Evolutionary conservation across 2,888 invertebrate species (phyloP).

Genomic region (Odontocerum albicorne): DNA sequence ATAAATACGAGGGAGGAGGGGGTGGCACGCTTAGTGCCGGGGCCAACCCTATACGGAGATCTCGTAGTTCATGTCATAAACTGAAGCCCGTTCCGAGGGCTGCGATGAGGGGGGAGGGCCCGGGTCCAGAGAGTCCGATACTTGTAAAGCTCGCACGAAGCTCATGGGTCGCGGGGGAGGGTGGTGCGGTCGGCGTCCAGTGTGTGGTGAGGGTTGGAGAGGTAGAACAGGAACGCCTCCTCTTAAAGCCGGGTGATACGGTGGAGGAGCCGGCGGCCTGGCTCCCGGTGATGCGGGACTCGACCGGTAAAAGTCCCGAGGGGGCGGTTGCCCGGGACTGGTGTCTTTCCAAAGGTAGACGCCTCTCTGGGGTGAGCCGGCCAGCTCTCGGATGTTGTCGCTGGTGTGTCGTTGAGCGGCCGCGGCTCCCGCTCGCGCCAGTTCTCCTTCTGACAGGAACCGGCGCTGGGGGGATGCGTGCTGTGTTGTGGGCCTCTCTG

Average conservation of each 20-base stretch:
- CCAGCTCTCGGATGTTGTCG: conserved; percentile 85
- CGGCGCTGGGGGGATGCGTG: conserved; percentile 72
- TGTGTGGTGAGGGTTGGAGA: conserved; percentile 48
- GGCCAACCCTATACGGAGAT: conserved; percentile 82
- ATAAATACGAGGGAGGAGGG: conserved; percentile 20
- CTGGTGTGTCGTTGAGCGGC: conserved; percentile 74
- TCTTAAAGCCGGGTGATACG: conserved; percentile 63
- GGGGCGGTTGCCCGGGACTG: conserved; percentile 65
- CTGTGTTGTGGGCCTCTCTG: conserved; percentile 35
- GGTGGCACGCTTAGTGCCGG: conserved; percentile 36
- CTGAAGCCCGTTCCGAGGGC: conserved; percentile 82
- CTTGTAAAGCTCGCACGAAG: conserved; percentile 86
- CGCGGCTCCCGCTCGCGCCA: conserved; percentile 70
- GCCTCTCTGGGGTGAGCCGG: conserved; percentile 83
- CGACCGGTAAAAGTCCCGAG: conserved; percentile 44
- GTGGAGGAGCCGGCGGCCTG: conserved; percentile 45
- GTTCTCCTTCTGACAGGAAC: conserved; percentile 81
- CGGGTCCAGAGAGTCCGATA: conserved; percentile 84
- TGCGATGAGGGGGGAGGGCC: conserved; percentile 47
- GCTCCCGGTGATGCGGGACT: conserved; percentile 46
- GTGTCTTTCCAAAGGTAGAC: conserved; percentile 81
- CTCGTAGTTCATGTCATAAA: conserved; percentile 94
- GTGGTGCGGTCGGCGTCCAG: conserved; percentile 44
- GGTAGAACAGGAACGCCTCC: conserved; percentile 73
- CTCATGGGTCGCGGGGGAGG: conserved; percentile 73